These are phyloP conservation scores for Mallateleia sp. DNA, from an alignment of 2,888 invertebrate species.

Conservation along the genomic window DNA sequence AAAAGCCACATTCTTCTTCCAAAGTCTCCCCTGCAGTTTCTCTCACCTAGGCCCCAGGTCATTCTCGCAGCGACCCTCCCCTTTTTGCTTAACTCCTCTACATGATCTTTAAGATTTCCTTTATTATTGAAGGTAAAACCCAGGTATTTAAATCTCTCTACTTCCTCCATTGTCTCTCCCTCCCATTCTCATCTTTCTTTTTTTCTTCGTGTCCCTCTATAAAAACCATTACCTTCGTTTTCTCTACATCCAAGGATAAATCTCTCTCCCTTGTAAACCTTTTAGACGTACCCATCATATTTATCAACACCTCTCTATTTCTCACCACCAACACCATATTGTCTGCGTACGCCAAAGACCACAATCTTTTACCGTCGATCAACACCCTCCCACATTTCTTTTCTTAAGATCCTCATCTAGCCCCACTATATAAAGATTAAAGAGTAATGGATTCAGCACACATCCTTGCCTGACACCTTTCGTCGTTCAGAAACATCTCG, in stretches of 20 bases:
- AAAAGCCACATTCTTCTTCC: background rate
- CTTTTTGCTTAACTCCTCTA: too few species aligned
- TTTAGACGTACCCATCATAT: background rate
- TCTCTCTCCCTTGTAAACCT: background rate
- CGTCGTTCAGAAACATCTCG: slow-evolving; percentile 64
- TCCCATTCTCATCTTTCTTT: background rate
- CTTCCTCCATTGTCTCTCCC: too few species aligned
- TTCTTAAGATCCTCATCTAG: too few species aligned
- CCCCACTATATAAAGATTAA: too few species aligned
- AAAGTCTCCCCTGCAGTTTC: background rate
- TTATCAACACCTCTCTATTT: background rate
- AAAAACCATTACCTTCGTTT: background rate
- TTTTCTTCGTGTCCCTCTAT: background rate
- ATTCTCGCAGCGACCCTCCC: too few species aligned
- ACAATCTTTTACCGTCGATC: too few species aligned
- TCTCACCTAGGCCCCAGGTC: background rate
- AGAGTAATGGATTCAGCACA: slow-evolving; percentile 65
- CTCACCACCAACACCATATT: background rate
- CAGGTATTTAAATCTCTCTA: too few species aligned
- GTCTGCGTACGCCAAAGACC: too few species aligned
- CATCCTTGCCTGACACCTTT: slow-evolving; percentile 77
- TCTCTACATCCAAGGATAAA: background rate
- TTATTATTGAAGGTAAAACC: too few species aligned
- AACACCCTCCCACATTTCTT: too few species aligned
- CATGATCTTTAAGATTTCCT: too few species aligned